Base-by-base conservation (phyloP, 2,113 vertebrate species). In the Campylorhamphus procurvoides region DNA sequence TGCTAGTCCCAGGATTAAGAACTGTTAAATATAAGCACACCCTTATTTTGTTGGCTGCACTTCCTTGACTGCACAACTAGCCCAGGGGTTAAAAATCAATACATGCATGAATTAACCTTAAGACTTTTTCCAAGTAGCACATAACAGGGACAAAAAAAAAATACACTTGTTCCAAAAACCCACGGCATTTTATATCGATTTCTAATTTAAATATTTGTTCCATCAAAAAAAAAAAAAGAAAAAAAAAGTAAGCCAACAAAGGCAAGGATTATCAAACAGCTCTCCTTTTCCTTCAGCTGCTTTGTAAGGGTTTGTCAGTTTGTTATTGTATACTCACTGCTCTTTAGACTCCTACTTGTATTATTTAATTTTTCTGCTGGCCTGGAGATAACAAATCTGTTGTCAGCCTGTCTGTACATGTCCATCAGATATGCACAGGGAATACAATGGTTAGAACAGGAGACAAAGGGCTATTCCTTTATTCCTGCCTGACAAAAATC, bases 301-400 rank as follows among this genome's bases (percentile, higher is more conserved):
- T 78, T 84, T 89, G 25, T 35, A 88, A 88, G 17, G 14, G 22
- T 53, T 82, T 90, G 73, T 82, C 33, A 49, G 39, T 75, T 93
- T 92, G 62, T 74, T 75, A 89, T 46, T 72, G 27, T 49, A 63
- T 18, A 49, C 19, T 89, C 9, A 39, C 13, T 94, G 77, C 62
- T 96, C 46, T 63, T 91, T 64, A 85, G 69, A 81, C 52, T 93
- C 68, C 91, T 72, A 87, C 49, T 62, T 67, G 11, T 82, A 95
- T 92, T 87, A 92, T 97, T 97, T 96, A 97, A 96, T 97, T 97
- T 97, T 97, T 97, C 93, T 95, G 81, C 68, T 88, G 63, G 78
- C 74, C 59, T 92, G 84, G 42, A 96, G 62, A 86, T 90, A 97
- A 96, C 87, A 92, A 94, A 97, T 94, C 64, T 97, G 87, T 94